Conservation (phyloP, 1,140 invertebrate species). For the Dryas iulia region DNA sequence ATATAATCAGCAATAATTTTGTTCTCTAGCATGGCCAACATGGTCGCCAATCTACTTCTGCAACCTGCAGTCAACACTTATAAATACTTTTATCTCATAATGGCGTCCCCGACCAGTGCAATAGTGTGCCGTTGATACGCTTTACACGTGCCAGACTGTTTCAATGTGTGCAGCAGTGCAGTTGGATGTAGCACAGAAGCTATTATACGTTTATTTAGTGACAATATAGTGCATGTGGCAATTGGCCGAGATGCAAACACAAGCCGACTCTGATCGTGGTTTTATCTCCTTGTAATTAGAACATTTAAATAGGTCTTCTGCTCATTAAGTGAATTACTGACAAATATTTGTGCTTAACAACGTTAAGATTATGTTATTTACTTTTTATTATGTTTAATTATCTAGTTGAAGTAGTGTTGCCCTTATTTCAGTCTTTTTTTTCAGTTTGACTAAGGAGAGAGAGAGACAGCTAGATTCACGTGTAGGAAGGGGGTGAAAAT, state of each 20-base stretch:
- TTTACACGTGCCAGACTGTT: constrained; percentile 57
- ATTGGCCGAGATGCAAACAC: constrained; percentile 43
- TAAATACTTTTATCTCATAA: constrained; percentile 40
- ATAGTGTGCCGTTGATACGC: constrained; percentile 50
- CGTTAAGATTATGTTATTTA: background rate
- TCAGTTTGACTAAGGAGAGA: background rate
- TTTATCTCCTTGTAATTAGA: constrained; percentile 15
- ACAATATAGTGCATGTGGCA: constrained; percentile 42
- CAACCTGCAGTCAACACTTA: constrained; percentile 32
- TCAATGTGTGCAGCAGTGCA: constrained; percentile 47
- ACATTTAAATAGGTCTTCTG: constrained; percentile 16
- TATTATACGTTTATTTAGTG: constrained; percentile 39
- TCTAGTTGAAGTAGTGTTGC: background rate
- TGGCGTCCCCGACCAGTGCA: constrained; percentile 31
- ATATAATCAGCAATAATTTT: background rate
- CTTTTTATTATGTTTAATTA: background rate
- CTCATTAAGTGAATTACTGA: background rate
- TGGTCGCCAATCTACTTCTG: constrained; percentile 26
- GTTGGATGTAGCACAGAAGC: constrained; percentile 37
- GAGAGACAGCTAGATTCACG: constrained; percentile 7
- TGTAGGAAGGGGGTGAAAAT: constrained; percentile 7
- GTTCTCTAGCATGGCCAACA: constrained; percentile 11
- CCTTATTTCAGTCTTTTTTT: background rate
- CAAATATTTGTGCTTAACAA: background rate
- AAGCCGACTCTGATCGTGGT: constrained; percentile 10